Base-by-base conservation (phyloP, 1,140 invertebrate species). In the Tetramorium parvispinum region DNA sequence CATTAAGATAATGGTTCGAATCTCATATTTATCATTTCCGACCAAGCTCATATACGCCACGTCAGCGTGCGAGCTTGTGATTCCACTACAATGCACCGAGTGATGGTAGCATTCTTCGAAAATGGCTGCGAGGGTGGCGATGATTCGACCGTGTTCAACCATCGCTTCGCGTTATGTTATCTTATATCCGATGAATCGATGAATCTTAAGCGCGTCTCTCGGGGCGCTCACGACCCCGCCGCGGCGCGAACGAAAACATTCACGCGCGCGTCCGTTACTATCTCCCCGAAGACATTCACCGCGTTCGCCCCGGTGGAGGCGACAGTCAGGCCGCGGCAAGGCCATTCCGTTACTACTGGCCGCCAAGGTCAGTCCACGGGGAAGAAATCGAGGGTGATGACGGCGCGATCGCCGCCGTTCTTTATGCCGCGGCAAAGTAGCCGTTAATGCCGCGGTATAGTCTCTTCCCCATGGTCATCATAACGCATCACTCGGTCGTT, bases 351-450 rank as follows among this genome's bases (percentile, higher is more conserved):
- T 83, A 83, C 68, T 11, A 37, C 79, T 37, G 43, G 40, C 55
- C n/a, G 68, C 79, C 79, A 83, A 83, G 79, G 79, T 83, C 79
- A 83, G 43, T 75, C n/a, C 24, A n/a, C 24, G 68, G 53, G 70
- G 70, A 83, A 83, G 79, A 75, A 83, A 83, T 83, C 68, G 79
- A 83, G 79, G 79, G 79, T 75, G 79, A 82, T 82, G 66, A 82
- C 51, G 78, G 65, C 51, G 78, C 66, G 49, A 82, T 71, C 66
- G 21, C 13, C 10, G 40, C 6, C n/a, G 51, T 71, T 37, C 40
- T 82, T 82, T 82, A 46, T 40, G 65, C 37, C 24, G 4, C 8
- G n/a, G 53, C 40, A 37, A 82, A 59, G 43, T 73, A 24, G 79
- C 68, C 68, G 68, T 75, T 73, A 61, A 81, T 81, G 6, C n/a